A percentile compares a stretch with the other conserved stretches of the same genome.
Conservation (phyloP, 2,797 vertebrate species). For the Orientallactaga sibirica region DNA sequence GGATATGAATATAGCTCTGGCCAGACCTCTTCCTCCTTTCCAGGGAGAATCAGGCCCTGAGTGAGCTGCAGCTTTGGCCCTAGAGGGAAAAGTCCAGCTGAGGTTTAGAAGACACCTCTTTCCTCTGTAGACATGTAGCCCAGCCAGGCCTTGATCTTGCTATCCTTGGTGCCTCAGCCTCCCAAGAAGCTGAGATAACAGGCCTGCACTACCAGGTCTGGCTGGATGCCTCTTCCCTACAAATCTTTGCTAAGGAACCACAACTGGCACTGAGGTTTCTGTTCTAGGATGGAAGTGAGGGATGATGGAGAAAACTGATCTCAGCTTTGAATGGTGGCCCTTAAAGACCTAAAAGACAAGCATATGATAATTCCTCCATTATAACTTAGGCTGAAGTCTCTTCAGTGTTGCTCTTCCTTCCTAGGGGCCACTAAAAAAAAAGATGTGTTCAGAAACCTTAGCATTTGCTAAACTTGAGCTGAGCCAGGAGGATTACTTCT, state of each 20-base stretch:
- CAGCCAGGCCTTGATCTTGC: neutral
- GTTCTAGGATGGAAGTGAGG: neutral
- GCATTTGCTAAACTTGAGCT: neutral
- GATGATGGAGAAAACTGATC: neutral
- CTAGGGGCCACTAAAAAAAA: neutral
- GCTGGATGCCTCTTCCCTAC: neutral
- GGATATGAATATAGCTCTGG: neutral
- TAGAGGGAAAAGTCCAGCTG: neutral
- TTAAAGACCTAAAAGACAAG: neutral
- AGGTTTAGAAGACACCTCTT: constrained; percentile 19
- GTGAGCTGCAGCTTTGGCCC: neutral
- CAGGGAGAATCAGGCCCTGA: neutral
- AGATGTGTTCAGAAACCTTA: neutral
- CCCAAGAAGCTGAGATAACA: neutral
- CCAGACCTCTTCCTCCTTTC: neutral
- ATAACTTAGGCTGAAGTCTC: neutral
- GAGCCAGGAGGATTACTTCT: neutral
- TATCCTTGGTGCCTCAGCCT: neutral
- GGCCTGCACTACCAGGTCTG: neutral
- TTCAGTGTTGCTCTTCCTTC: neutral
- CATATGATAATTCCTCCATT: neutral
- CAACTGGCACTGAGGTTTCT: neutral
- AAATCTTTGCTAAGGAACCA: constrained; percentile 48
- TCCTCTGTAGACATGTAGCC: neutral
- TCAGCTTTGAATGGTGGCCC: constrained; percentile 22